phyloP scores from a whole-genome alignment of 2,113 vertebrate genomes.

The Galeopterus variegatus region DNA sequence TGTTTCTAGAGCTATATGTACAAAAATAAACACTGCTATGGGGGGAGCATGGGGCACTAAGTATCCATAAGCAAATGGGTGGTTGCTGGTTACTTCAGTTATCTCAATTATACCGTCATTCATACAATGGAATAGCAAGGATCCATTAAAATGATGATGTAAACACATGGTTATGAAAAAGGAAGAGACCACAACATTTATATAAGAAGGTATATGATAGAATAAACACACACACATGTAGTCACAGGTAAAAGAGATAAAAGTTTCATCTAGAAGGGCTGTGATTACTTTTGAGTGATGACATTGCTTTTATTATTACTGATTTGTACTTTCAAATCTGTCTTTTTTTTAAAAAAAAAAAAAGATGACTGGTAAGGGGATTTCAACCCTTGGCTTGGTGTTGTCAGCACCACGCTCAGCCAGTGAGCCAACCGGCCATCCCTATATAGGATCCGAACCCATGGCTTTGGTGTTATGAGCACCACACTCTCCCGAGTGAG shows the following conservation, averaged over 20 bases:
- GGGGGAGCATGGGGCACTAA: not conserved
- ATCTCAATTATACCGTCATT: not conserved
- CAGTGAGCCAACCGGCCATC: no score
- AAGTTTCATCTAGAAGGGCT: not conserved
- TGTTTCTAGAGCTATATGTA: not conserved
- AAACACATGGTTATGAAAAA: not conserved
- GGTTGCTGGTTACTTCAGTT: not conserved
- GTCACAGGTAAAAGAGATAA: not conserved
- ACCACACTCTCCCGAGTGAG: no score
- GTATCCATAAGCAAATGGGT: not conserved
- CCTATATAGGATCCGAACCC: no score
- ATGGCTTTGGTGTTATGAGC: no score
- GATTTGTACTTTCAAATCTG: not conserved
- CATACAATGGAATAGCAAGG: not conserved
- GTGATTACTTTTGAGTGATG: not conserved
- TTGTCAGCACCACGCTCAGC: no score
- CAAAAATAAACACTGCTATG: not conserved
- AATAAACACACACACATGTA: not conserved
- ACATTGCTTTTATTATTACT: not conserved
- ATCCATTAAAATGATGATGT: not conserved
- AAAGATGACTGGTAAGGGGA: no score
- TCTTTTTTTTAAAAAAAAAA: no score
- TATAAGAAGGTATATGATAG: not conserved
- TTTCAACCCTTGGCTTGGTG: no score
- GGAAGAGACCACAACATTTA: not conserved